phyloP scores from a whole-genome alignment of 2,888 invertebrate genomes.

The Caenorhabditis sp. region DNA sequence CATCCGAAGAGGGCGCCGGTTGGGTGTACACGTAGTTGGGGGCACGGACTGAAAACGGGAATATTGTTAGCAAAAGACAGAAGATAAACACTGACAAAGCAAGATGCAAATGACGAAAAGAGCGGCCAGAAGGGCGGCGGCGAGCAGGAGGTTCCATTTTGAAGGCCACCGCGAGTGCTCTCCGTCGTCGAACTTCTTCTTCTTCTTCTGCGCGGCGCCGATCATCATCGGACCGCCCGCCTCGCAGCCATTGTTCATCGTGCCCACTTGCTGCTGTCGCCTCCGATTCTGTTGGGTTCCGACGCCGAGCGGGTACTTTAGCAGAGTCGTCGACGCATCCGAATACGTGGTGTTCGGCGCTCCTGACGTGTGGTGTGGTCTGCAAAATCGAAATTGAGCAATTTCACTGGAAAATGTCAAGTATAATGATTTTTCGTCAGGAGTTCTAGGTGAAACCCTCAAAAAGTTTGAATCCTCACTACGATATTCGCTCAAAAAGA shows the following conservation, averaged over 20 bases:
- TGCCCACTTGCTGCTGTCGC: constrained; percentile 51
- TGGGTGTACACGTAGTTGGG: constrained; percentile 65
- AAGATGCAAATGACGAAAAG: constrained; percentile 59
- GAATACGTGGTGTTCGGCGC: constrained; percentile 45
- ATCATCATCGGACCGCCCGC: constrained; percentile 6
- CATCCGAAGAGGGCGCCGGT: constrained; percentile 51
- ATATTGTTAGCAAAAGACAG: not conserved
- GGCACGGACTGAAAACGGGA: constrained; percentile 59
- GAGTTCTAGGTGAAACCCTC: too few species aligned
- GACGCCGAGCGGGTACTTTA: constrained; percentile 47
- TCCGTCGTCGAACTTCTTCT: constrained; percentile 50
- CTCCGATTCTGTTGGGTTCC: constrained; percentile 52
- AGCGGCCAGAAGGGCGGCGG: constrained; percentile 50
- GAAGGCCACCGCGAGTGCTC: constrained; percentile 31
- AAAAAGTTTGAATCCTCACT: too few species aligned
- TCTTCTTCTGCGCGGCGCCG: constrained; percentile 44
- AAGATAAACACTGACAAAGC: constrained; percentile 57
- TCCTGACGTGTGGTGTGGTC: constrained; percentile 47
- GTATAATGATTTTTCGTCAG: too few species aligned
- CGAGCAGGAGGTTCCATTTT: constrained; percentile 49
- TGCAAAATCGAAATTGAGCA: constrained; percentile 18
- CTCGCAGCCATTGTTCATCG: constrained; percentile 47
- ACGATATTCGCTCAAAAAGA: too few species aligned
- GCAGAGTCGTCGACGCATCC: constrained; percentile 54
- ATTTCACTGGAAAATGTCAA: too few species aligned